Evolutionary conservation across 2,113 vertebrate species (phyloP), one percentile per base, ranked within the genome.

Genomic region (Vimba vimba): DNA sequence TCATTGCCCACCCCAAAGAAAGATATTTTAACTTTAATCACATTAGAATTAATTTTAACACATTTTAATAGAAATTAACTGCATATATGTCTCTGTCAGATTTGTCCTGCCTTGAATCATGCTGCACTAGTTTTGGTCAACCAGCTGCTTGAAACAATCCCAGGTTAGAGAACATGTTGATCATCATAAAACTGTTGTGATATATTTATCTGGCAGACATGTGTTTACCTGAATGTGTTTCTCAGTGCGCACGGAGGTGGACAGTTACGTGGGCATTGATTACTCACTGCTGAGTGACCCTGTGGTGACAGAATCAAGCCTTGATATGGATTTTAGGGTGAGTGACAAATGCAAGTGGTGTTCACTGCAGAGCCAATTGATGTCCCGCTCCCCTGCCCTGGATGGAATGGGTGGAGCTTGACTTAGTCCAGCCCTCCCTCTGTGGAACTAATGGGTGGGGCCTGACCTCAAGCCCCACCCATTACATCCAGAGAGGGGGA

Each of bases 241-340:
- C 84, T 21, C 77, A 94, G 98, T 99, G 80, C 95, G 94, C 47
- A 92, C 94, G 1, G 83, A 96, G 0, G 97, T 99, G 86, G 97
- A 99, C 36, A 50, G 93, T 0, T 95, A 94, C 1, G 91, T 99
- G 0, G 97, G 98, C 59, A 99, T 98, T 0, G 98, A 99, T 91
- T 99, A 99, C 87, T 97, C 97, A n/a, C 96, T 99, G 23, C 91
- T 98, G 8, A 93, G 89, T 47, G 95, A 98, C 81, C 98, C 98
- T 0, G 82, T 92, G 0, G 91, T 97, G 87, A 95, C 96, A 0
- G 50, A 86, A 0, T 92, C 89, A 64, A 96, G 94, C 82, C 95
- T 99, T 0, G 97, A 99, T 90, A 95, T 99, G 86, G 92, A 97
- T 83, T 99, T 99, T 91, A 97, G 94, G 96, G 98, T 98, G 85